phyloP scores from a whole-genome alignment of 2,888 invertebrate genomes.

The Sphecodes monilicornis region DNA sequence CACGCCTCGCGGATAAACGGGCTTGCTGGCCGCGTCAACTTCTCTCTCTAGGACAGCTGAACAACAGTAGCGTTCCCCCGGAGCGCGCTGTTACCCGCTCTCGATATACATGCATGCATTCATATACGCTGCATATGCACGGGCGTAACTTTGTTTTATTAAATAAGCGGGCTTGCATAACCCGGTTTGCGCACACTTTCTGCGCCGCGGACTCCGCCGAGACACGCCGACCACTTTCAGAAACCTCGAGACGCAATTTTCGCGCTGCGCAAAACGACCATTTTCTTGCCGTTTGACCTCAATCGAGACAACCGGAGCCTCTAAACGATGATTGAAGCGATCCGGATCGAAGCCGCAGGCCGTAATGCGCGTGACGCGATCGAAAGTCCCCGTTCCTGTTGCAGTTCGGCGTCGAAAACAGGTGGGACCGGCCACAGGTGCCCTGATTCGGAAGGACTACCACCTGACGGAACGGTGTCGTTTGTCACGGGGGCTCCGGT shows the following conservation, averaged over 20 bases:
- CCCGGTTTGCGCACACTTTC: conserved; percentile 22
- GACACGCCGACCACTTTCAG: conserved; percentile 12
- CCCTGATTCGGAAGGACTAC: not conserved
- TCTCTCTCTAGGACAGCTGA: conserved; percentile 50
- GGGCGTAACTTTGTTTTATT: conserved; percentile 57
- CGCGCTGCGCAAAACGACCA: not conserved
- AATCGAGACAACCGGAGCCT: not conserved
- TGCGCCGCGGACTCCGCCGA: conserved; percentile 32
- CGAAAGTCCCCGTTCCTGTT: not conserved
- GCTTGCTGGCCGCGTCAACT: conserved; percentile 43
- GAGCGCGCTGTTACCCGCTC: conserved; percentile 47
- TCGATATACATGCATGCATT: not conserved
- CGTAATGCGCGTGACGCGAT: conserved; percentile 1
- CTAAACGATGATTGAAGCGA: conserved; percentile 13
- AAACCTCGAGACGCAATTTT: conserved; percentile 15
- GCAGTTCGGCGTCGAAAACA: not conserved
- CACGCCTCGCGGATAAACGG: conserved; percentile 56
- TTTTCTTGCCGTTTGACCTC: conserved; percentile 10
- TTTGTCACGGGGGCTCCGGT: not conserved
- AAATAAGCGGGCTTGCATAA: conserved; percentile 53
- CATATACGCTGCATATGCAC: conserved; percentile 14
- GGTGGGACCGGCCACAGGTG: not conserved
- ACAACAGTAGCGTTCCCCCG: conserved; percentile 57
- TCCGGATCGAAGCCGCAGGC: not conserved
- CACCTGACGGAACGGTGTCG: not conserved